Evolutionary conservation across 2,888 invertebrate genomes (phyloP).

Genomic region (Operophtera brumata): DNA sequence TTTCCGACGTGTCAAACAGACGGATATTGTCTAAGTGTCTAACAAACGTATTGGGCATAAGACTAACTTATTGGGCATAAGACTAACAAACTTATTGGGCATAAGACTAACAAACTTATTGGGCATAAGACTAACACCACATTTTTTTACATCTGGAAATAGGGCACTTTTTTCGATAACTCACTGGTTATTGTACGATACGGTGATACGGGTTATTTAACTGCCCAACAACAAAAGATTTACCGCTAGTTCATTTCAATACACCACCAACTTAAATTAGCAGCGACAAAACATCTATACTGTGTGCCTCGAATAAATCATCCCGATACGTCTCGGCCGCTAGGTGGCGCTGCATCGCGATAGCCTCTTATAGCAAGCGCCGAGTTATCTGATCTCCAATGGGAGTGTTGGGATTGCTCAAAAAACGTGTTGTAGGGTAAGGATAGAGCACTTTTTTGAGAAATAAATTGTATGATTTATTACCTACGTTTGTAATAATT

Average conservation of each 20-base stretch:
- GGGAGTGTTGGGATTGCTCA: conserved; percentile 29
- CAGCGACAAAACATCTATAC: conserved; percentile 36
- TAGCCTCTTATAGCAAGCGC: conserved; percentile 40
- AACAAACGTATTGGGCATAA: no score
- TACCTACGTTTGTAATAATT: no score
- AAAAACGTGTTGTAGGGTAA: conserved; percentile 15
- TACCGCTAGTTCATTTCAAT: conserved; percentile 4
- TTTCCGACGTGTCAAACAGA: no score
- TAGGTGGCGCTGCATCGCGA: conserved; percentile 60
- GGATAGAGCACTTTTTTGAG: conserved; percentile 6
- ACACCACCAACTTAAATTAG: conserved; percentile 41
- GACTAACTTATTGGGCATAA: no score
- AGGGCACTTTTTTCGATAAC: no score
- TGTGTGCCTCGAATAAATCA: conserved; percentile 57
- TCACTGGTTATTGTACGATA: no score
- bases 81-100: no score
- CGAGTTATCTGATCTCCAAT: conserved; percentile 32
- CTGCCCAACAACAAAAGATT: neutral
- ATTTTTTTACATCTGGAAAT: no score
- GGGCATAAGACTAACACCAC: no score
- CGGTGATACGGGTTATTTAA: no score
- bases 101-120: no score
- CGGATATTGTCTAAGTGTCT: no score
- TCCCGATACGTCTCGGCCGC: conserved; percentile 50
- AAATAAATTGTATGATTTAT: conserved; percentile 22